Evolutionary conservation across 1,140 invertebrate species (phyloP), one percentile per base, ranked within the genome.

Genomic region (Vanessa atalanta): DNA sequence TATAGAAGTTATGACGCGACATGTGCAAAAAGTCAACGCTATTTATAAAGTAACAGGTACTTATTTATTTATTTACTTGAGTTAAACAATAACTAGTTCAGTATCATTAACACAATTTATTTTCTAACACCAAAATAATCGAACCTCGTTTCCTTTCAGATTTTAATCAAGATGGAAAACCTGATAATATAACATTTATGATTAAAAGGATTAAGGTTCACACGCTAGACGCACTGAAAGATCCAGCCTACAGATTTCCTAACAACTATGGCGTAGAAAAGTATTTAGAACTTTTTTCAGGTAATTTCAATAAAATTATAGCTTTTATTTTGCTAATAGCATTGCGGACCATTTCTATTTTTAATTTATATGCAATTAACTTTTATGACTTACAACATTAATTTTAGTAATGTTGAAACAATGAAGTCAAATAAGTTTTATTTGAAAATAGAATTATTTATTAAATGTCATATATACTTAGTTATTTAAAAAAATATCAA

Each of bases 121-220:
- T 43, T 43, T 9, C 37, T 43, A 43, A 43, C 37, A 43, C 37
- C 23, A 60, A 60, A 20, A 60, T 13, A 26, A 23, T 26, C 9
- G 9, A 60, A 26, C 2, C 3, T 65, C 57, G 12, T 70, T 51
- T 63, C 61, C 79, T 95, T 94, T 77, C 93, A 98, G 98, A 99
- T 94, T 99, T 99, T 88, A 98, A 99, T 93, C 96, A 96, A 91
- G 97, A 98, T 88, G 97, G 97, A 5, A 95, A 96, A 87, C 94
- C 97, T 3, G 98, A 99, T 90, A 98, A 98, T 88, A 98, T 99
- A 79, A 97, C 96, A 66, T 99, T 99, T 88, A 98, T 98, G 96
- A 98, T 99, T 80, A 99, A 99, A 93, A 94, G 98, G 74, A 97
- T 99, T 78, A 99, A 99, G 93, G 97, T 99, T 16, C 97, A 98